Conservation (phyloP, 2,797 vertebrate genomes). For the Mergus octosetaceus region DNA sequence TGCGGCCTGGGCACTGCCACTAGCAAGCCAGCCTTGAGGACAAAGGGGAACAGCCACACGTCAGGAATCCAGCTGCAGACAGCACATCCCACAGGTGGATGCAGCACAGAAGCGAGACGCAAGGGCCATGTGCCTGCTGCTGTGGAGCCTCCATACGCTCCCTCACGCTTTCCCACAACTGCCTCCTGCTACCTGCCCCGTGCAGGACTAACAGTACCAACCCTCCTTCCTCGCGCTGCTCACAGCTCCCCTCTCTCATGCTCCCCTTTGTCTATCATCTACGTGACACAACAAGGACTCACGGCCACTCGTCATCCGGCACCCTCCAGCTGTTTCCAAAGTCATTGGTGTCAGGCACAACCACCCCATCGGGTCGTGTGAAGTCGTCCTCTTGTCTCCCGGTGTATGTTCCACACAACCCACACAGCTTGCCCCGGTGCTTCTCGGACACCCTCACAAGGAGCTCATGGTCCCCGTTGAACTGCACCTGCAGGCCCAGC, state of each 20-base stretch:
- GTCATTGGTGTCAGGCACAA: slow-evolving; percentile 9
- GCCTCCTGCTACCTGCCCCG: neutral
- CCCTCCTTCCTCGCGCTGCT: neutral
- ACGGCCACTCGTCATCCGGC: slow-evolving; percentile 67
- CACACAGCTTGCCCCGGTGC: slow-evolving; percentile 62
- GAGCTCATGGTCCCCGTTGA: slow-evolving; percentile 49
- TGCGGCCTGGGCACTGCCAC: neutral
- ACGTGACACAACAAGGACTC: slow-evolving; percentile 22
- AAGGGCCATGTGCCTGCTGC: neutral
- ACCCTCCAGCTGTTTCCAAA: slow-evolving; percentile 71
- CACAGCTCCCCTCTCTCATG: neutral
- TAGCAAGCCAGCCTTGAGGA: neutral
- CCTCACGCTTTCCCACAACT: neutral
- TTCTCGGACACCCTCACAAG: slow-evolving; percentile 67
- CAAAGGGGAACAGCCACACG: neutral
- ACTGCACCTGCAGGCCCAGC: slow-evolving; percentile 70
- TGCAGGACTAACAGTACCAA: neutral
- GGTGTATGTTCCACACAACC: slow-evolving; percentile 76
- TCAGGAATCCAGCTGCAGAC: neutral
- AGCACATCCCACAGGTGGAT: neutral
- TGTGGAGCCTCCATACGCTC: neutral
- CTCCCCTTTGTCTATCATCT: neutral
- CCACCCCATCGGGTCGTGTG: slow-evolving; percentile 21
- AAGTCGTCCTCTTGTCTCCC: slow-evolving; percentile 70
- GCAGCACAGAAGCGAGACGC: neutral